A percentile compares a stretch with the other conserved stretches of the same genome.
Evolutionary conservation across 2,113 vertebrate genomes (phyloP).

Genomic region (Meles meles): DNA sequence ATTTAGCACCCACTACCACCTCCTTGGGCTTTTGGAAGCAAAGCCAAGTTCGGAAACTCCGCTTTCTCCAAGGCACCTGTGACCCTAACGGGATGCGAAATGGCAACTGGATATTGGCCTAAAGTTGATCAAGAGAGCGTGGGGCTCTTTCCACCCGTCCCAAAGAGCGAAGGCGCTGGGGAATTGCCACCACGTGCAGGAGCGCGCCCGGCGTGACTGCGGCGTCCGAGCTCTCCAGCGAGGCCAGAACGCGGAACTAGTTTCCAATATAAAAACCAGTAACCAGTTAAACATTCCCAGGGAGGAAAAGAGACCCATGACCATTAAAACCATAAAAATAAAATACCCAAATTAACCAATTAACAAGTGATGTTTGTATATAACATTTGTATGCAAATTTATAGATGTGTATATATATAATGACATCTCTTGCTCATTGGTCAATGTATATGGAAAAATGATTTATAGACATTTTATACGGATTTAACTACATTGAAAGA

Average conservation of each 20-base stretch:
- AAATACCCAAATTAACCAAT: constrained; percentile 15
- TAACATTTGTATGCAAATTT: neutral
- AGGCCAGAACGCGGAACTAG: neutral
- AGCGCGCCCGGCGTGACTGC: neutral
- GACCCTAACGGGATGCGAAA: neutral
- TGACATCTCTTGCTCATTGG: neutral
- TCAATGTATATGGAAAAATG: neutral
- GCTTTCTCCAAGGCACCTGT: neutral
- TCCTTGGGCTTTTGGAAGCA: neutral
- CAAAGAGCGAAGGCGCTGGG: neutral
- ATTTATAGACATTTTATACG: neutral
- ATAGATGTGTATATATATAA: neutral
- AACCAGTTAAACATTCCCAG: neutral
- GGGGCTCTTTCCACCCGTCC: neutral
- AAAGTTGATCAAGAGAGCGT: neutral
- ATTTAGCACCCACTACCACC: neutral
- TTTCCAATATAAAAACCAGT: neutral
- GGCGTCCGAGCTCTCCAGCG: neutral
- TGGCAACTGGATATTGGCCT: neutral
- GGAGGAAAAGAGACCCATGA: neutral
- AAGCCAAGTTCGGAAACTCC: neutral
- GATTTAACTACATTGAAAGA: constrained; percentile 18
- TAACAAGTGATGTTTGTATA: neutral
- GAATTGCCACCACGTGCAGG: neutral
- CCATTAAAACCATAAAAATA: constrained; percentile 3